Evolutionary conservation across 2,888 invertebrate species (phyloP).

Genomic region (Cerceris rybyensis): DNA sequence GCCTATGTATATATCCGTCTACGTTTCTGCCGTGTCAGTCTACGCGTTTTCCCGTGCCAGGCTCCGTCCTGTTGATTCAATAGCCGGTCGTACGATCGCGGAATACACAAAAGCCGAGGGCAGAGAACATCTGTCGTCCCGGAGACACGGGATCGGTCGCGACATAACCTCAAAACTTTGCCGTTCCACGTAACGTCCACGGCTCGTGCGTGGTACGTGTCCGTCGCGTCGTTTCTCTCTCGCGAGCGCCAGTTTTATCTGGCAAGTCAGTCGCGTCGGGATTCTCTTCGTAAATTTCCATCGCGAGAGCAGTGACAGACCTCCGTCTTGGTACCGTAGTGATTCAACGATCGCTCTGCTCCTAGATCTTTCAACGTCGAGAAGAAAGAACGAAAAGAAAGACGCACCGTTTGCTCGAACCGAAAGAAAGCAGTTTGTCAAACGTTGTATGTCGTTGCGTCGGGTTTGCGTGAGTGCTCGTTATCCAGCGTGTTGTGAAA

Average conservation of each 20-base stretch:
- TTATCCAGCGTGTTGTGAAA: no score
- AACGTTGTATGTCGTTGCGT: no score
- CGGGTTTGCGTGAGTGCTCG: no score
- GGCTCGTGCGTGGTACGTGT: neutral
- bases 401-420: no score
- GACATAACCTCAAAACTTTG: constrained; percentile 22
- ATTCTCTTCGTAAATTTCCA: neutral
- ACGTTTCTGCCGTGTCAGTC: constrained; percentile 46
- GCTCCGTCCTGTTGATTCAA: constrained; percentile 17
- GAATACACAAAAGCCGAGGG: constrained; percentile 17
- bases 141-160: constrained; percentile 6
- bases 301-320: neutral
- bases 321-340: neutral
- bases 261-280: neutral
- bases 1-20: constrained; percentile 2
- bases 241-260: neutral
- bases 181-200: neutral
- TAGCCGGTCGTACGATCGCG: constrained; percentile 8
- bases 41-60: constrained; percentile 34
- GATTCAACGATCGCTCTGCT: no score
- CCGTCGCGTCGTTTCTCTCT: neutral
- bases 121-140: constrained; percentile 20
- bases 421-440: no score
- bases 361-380: no score
- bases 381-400: no score